phyloP scores from a whole-genome alignment of 1,140 invertebrate species.

The Chironomus striatipennis region DNA sequence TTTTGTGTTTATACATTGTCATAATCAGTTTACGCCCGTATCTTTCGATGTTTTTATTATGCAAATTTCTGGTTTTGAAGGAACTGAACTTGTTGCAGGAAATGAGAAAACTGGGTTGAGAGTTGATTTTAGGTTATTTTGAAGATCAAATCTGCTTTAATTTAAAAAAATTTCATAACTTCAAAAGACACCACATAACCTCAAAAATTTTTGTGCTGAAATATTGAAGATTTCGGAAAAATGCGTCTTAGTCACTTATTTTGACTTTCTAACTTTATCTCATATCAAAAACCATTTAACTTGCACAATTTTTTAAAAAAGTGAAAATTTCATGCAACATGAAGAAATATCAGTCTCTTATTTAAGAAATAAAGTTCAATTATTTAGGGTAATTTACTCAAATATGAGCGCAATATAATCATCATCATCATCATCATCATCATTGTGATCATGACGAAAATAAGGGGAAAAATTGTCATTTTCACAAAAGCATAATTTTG shows the following conservation, averaged over 20 bases:
- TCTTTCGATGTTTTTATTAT: not conserved
- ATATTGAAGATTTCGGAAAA: too few relatives aligned
- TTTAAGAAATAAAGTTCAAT: not conserved
- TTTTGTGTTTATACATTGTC: not conserved
- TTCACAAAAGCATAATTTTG: not conserved
- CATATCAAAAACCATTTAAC: not conserved
- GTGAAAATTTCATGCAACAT: not conserved
- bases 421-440: not conserved
- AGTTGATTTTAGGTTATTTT: too few relatives aligned
- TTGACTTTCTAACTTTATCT: too few relatives aligned
- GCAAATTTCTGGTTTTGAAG: not conserved
- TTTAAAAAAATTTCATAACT: too few relatives aligned
- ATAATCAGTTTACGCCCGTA: conserved; percentile 12
- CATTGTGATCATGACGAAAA: not conserved
- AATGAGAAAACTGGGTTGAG: too few relatives aligned
- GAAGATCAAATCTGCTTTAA: too few relatives aligned
- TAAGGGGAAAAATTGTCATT: not conserved
- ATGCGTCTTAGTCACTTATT: too few relatives aligned
- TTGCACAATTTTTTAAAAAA: not conserved
- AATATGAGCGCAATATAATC: not conserved
- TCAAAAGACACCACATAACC: too few relatives aligned
- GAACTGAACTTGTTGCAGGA: too few relatives aligned
- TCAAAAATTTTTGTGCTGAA: too few relatives aligned
- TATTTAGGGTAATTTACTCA: conserved; percentile 8
- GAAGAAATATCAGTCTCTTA: too few relatives aligned